Percentiles rank a stretch among this genome's conserved stretches.
Conservation (phyloP, 2,888 invertebrate species). For the Oegoconia quadripuncta region DNA sequence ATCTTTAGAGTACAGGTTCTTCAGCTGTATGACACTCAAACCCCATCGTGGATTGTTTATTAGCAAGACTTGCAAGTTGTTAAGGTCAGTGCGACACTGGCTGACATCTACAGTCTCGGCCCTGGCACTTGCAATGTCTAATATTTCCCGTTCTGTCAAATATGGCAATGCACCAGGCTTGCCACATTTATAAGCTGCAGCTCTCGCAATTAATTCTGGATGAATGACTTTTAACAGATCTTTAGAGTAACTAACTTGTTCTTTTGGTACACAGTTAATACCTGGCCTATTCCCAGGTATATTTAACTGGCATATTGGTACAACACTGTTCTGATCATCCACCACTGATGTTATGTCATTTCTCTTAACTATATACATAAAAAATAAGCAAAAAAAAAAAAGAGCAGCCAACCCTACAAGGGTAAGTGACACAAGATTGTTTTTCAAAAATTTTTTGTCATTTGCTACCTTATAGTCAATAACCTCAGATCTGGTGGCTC, state of each 20-base stretch:
- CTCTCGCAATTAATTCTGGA: slow-evolving; percentile 80
- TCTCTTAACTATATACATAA: slow-evolving; percentile 83
- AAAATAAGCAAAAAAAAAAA: slow-evolving; percentile 83
- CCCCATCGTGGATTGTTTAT: slow-evolving; percentile 87
- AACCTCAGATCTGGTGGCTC: slow-evolving; percentile 54
- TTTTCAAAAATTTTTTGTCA: slow-evolving; percentile 76
- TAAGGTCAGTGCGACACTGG: slow-evolving; percentile 77
- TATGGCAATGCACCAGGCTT: slow-evolving; percentile 72
- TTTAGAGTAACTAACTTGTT: slow-evolving; percentile 81
- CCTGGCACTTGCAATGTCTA: slow-evolving; percentile 72
- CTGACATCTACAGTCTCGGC: slow-evolving; percentile 45
- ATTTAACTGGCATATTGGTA: slow-evolving; percentile 77
- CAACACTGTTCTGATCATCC: slow-evolving; percentile 76
- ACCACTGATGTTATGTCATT: slow-evolving; percentile 76
- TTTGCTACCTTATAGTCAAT: slow-evolving; percentile 59
- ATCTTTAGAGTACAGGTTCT: slow-evolving; percentile 57
- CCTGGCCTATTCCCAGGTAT: slow-evolving; percentile 76
- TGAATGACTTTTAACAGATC: slow-evolving; percentile 82
- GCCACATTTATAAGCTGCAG: slow-evolving; percentile 79
- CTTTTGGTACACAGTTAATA: slow-evolving; percentile 82
- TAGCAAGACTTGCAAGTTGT: slow-evolving; percentile 83
- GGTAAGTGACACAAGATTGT: slow-evolving; percentile 82
- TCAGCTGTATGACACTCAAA: slow-evolving; percentile 76
- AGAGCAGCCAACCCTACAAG: slow-evolving; percentile 80
- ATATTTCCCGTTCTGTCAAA: slow-evolving; percentile 81